A percentile compares a stretch with the other conserved stretches of the same genome.
These are phyloP conservation scores for Magallana gigas DNA, from an alignment of 1,140 invertebrate species.

Conservation along the genomic window DNA sequence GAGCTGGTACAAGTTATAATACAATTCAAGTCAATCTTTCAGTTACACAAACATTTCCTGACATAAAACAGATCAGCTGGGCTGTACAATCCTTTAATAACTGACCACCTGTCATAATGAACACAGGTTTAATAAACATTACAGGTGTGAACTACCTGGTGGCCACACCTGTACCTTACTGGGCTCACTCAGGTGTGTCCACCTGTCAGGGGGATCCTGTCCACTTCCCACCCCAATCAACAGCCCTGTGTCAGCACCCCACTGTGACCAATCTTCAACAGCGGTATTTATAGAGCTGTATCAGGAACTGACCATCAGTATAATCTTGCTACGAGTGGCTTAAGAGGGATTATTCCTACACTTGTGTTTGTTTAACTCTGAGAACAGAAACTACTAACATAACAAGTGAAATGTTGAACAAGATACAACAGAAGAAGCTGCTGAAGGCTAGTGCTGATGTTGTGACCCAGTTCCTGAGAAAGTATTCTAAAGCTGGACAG, in stretches of 20 bases:
- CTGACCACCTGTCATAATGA: conserved; percentile 1
- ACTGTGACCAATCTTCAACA: background rate
- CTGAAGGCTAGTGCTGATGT: background rate
- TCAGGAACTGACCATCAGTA: background rate
- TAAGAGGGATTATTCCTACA: background rate
- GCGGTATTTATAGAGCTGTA: background rate
- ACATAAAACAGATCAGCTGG: background rate
- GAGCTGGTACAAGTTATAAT: background rate
- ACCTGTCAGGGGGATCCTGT: background rate
- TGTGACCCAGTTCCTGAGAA: background rate
- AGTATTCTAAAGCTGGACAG: background rate
- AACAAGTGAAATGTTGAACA: background rate
- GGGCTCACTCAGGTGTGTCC: background rate
- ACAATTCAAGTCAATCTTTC: background rate
- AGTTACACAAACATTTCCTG: conserved; percentile 8
- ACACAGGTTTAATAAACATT: background rate
- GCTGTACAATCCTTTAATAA: background rate
- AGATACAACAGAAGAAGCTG: background rate
- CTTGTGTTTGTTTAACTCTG: too few relatives aligned
- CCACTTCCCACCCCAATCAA: conserved; percentile 15
- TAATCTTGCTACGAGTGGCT: background rate
- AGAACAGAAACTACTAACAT: too few relatives aligned
- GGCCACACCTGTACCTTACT: conserved; percentile 12
- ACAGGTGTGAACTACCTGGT: background rate
- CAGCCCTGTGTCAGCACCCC: background rate